Conservation (phyloP, 2,797 vertebrate genomes). For the Lithobates pipiens region DNA sequence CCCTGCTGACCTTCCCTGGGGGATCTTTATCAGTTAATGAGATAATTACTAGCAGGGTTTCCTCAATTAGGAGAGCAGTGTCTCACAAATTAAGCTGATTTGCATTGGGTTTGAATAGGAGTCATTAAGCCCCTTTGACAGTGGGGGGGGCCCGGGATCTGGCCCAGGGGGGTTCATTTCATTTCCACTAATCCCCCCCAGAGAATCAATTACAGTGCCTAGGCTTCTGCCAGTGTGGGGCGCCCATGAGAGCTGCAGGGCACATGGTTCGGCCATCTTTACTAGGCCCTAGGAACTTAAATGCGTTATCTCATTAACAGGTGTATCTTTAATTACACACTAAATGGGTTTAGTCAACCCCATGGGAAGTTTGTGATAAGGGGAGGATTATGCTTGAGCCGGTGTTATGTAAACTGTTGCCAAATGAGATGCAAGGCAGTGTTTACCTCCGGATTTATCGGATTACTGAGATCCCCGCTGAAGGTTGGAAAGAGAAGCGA, state of each 20-base stretch:
- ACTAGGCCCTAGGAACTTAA: neutral
- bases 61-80: slow-evolving; percentile 32
- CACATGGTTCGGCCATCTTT: neutral
- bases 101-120: slow-evolving; percentile 32
- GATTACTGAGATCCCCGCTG: no score
- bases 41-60: slow-evolving; percentile 37
- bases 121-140: neutral
- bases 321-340: slow-evolving; percentile 13
- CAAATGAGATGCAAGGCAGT: no score
- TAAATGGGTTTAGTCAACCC: slow-evolving; percentile 42
- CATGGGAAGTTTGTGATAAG: slow-evolving; percentile 25
- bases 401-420: neutral
- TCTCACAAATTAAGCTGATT: slow-evolving; percentile 53
- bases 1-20: neutral
- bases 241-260: neutral
- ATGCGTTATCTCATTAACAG: slow-evolving; percentile 48
- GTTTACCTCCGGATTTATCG: no score
- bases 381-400: neutral
- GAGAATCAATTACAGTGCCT: slow-evolving; percentile 12
- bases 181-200: slow-evolving; percentile 38
- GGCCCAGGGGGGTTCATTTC: neutral
- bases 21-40: slow-evolving; percentile 46
- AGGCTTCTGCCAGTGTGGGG: neutral
- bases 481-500: no score
- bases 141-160: neutral